phyloP scores from a whole-genome alignment of 2,888 invertebrate genomes.

The Pherbina coryleti region DNA sequence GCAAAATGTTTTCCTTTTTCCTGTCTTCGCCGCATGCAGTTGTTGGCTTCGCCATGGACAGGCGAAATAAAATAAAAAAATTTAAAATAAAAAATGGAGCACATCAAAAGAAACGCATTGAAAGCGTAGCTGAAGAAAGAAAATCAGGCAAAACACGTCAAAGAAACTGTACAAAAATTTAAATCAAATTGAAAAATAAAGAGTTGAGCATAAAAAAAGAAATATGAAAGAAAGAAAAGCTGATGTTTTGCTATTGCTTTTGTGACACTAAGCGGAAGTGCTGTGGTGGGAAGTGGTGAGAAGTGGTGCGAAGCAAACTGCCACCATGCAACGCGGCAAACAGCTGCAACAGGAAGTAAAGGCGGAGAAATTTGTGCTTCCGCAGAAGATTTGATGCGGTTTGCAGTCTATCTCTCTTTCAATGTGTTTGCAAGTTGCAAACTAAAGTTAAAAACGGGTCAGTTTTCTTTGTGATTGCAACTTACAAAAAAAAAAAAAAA shows the following conservation, averaged over 20 bases:
- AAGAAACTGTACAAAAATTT: background rate
- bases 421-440: background rate
- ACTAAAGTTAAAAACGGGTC: too few species aligned
- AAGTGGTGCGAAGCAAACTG: background rate
- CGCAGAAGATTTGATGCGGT: background rate
- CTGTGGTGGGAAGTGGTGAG: background rate
- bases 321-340: conserved; percentile 18
- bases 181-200: background rate
- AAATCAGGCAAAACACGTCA: background rate
- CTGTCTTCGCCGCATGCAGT: background rate
- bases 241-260: background rate
- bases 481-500: background rate
- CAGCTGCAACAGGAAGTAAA: conserved; percentile 8
- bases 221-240: background rate
- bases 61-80: background rate
- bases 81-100: background rate
- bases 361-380: background rate
- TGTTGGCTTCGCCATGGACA: background rate
- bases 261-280: background rate
- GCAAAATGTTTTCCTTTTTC: conserved; percentile 11
- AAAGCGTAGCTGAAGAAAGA: background rate
- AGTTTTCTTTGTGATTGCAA: background rate
- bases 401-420: background rate
- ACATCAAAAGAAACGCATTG: background rate
- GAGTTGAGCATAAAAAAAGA: background rate